phyloP scores from a whole-genome alignment of 2,888 invertebrate species.

The Diplazon laetatorius region DNA sequence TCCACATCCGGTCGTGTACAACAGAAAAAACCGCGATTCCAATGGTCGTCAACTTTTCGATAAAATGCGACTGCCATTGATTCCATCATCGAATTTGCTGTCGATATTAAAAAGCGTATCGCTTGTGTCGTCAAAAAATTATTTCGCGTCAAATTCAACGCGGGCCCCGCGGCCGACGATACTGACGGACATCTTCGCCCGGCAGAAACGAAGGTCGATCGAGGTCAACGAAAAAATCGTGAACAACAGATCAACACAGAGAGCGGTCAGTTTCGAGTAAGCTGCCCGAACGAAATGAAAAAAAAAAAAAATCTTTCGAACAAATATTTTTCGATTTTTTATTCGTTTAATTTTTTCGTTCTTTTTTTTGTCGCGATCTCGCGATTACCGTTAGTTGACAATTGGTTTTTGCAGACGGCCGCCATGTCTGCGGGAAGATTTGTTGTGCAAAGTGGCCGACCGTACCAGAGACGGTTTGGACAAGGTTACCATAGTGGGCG shows the following conservation, averaged over 20 bases:
- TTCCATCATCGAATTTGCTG: constrained; percentile 57
- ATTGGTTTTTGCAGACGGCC: constrained; percentile 54
- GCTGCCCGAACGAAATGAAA: constrained; percentile 44
- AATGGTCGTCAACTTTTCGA: constrained; percentile 17
- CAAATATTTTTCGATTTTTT: too few relatives aligned
- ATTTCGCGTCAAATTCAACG: constrained; percentile 35
- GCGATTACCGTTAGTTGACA: constrained; percentile 12
- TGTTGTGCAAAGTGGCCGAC: constrained; percentile 77
- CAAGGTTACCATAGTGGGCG: constrained; percentile 87
- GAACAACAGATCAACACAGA: constrained; percentile 66
- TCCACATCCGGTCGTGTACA: neutral
- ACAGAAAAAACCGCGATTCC: constrained; percentile 19
- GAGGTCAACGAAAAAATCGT: constrained; percentile 60
- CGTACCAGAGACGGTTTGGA: constrained; percentile 78
- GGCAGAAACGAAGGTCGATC: constrained; percentile 40
- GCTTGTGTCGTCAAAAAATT: constrained; percentile 17
- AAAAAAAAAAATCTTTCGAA: constrained; percentile 5
- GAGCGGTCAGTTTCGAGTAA: constrained; percentile 74
- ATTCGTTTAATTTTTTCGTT: too few relatives aligned
- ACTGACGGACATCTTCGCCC: constrained; percentile 65
- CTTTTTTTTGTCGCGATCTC: too few relatives aligned
- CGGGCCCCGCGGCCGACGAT: constrained; percentile 67
- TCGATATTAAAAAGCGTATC: constrained; percentile 4
- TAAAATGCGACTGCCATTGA: constrained; percentile 52
- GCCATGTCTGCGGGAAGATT: constrained; percentile 75